These are phyloP conservation scores for Chaenogobius annularis DNA, from an alignment of 2,113 vertebrate genomes.

Conservation along the genomic window DNA sequence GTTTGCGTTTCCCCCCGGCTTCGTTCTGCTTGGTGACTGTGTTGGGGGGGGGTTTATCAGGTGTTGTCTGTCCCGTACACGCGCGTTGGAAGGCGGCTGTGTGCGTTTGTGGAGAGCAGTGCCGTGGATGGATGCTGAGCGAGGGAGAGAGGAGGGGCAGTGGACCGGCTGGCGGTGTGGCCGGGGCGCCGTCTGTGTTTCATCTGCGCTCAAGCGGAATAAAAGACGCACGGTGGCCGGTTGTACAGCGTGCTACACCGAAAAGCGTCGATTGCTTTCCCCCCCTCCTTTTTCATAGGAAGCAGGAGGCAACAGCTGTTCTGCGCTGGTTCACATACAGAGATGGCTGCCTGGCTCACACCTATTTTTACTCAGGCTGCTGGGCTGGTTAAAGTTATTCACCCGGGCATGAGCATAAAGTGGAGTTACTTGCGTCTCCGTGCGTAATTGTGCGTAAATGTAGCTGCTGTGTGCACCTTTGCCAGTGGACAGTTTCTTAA, in stretches of 20 bases:
- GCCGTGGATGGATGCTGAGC: constrained; percentile 25
- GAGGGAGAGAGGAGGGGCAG: constrained; percentile 13
- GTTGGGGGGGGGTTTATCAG: too few species aligned
- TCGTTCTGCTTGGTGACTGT: too few species aligned
- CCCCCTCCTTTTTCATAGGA: constrained; percentile 22
- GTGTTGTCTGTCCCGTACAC: constrained; percentile 37
- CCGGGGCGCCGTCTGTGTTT: constrained; percentile 64
- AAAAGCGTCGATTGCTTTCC: constrained; percentile 28
- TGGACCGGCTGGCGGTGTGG: constrained; percentile 19
- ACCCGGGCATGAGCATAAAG: constrained; percentile 31
- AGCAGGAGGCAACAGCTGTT: constrained; percentile 62
- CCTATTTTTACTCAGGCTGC: constrained; percentile 10
- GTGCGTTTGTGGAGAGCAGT: constrained; percentile 17
- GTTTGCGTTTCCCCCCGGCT: not conserved
- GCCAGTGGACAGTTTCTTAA: constrained; percentile 55
- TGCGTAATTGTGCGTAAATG: constrained; percentile 54
- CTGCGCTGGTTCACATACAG: constrained; percentile 4
- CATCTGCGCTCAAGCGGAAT: constrained; percentile 71
- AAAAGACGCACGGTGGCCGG: constrained; percentile 63
- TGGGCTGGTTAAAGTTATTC: constrained; percentile 24
- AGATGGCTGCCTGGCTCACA: not conserved
- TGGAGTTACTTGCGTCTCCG: constrained; percentile 31
- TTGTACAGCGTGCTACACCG: constrained; percentile 41
- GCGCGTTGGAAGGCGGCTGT: constrained; percentile 31
- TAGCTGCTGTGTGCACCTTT: constrained; percentile 39